Evolutionary conservation across 35 echinoderm and acorn worm genomes (phyloP).

Genomic region (Ophiothrix spiculata): DNA sequence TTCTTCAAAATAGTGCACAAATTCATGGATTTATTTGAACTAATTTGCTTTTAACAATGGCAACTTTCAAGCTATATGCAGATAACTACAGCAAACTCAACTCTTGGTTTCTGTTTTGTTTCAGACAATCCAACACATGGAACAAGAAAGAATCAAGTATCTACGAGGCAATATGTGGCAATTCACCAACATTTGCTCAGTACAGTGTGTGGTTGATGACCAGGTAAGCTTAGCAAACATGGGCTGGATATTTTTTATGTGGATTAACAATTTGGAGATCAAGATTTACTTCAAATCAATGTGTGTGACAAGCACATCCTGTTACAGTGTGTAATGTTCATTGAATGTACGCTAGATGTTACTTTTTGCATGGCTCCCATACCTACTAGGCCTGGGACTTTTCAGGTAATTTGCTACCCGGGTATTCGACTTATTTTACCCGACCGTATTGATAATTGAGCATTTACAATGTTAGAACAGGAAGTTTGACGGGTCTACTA

Average conservation of each 20-base stretch:
- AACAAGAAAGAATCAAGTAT: constrained; percentile 57
- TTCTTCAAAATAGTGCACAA: not conserved
- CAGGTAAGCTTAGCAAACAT: constrained; percentile 19
- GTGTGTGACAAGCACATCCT: too few relatives aligned
- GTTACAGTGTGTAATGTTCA: not conserved
- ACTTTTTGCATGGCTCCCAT: not conserved
- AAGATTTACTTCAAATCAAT: too few relatives aligned
- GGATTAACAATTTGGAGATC: not conserved
- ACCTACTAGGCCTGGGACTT: not conserved
- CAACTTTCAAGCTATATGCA: not conserved
- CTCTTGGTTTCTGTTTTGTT: not conserved
- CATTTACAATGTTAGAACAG: too few relatives aligned
- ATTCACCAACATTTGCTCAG: constrained; percentile 46
- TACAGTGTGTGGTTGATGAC: constrained; percentile 52
- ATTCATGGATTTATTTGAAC: not conserved
- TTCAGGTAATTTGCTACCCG: not conserved
- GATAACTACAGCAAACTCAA: not conserved
- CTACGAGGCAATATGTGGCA: constrained; percentile 52
- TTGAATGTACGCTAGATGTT: not conserved
- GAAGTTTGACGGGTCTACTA: too few relatives aligned
- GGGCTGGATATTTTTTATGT: not conserved
- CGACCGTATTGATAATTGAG: too few relatives aligned
- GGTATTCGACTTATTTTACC: too few relatives aligned
- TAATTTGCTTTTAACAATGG: not conserved
- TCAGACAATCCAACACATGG: constrained; percentile 48